A percentile compares a stretch with the other conserved stretches of the same genome.
Evolutionary conservation across 2,888 invertebrate genomes (phyloP).

Genomic region (Teleogryllus oceanicus): DNA sequence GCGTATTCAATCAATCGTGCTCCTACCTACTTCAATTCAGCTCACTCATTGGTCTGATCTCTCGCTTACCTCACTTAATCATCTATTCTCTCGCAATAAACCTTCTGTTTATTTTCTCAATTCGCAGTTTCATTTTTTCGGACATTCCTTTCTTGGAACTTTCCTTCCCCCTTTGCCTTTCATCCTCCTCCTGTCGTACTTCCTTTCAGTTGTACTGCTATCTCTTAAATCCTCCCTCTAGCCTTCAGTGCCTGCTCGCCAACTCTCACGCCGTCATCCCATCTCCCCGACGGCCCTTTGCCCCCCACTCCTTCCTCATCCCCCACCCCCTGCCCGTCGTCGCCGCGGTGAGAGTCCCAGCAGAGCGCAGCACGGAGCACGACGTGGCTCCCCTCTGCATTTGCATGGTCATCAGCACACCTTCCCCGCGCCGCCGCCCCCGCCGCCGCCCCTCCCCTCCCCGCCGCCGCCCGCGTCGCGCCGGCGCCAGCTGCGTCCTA

Average conservation of each 20-base stretch:
- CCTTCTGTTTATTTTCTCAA: background rate
- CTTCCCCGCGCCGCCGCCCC: background rate
- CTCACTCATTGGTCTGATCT: background rate
- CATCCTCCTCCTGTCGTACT: background rate
- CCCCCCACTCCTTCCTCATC: background rate
- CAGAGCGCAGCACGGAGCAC: background rate
- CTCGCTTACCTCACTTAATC: background rate
- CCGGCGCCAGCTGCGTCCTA: background rate
- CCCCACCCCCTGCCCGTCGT: background rate
- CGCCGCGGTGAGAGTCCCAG: background rate
- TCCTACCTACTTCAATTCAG: background rate
- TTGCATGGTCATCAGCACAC: conserved; percentile 6
- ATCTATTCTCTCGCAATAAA: too few species aligned
- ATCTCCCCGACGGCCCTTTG: background rate
- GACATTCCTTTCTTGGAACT: background rate
- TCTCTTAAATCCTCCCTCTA: too few species aligned
- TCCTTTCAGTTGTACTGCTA: background rate
- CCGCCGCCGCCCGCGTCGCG: background rate
- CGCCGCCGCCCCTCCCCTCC: too few species aligned
- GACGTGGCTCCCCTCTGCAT: background rate
- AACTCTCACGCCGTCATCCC: too few species aligned
- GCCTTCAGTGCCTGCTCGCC: too few species aligned
- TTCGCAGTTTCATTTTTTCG: background rate
- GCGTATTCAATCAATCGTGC: background rate
- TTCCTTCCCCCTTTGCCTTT: background rate